Evolutionary conservation across 1,140 invertebrate genomes (phyloP), one percentile per base, ranked within the genome.

Genomic region (Archegozetes longisetosus): DNA sequence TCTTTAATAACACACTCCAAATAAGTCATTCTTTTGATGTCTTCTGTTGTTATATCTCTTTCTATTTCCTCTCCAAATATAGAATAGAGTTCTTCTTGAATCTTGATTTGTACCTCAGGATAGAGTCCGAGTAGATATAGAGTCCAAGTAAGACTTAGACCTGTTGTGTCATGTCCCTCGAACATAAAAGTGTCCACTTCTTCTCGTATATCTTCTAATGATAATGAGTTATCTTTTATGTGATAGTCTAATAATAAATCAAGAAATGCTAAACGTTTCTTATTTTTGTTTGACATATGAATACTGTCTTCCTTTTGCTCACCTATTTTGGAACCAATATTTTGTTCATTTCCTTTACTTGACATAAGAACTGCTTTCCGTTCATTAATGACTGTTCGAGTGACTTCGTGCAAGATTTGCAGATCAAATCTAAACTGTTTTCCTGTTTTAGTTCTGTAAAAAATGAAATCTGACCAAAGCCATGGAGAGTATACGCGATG

Each of bases 51-150:
- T 0, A 61, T 17, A 3, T 48, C 13, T n/a, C 23, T 25, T 22
- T 61, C 40, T 13, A 14, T 3, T 3, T 32, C 20, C 4, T 20
- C 26, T 4, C 24, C 55, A n/a, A 60, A 78, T 71, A 2, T 67
- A 64, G 84, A 68, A 66, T 88, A 85, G 60, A 92, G 81, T 76
- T 92, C 87, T 49, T 79, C 76, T 61, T 85, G 83, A 0, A 84
- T 84, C 71, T 82, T 84, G 77, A 4, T 4, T 66, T 91, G 87
- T 1, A 88, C 78, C n/a, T 86, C 77, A 22, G 83, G 86, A 68
- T 85, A 77, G 40, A 82, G 69, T 0, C 88, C 77, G 62, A 92
- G 71, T 64, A 84, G 82, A 53, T 88, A 78, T 55, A 92, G 66
- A 2, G 71, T 69, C 77, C 77, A 80, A 0, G 72, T 71, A 13